Conservation (phyloP, 2,113 vertebrate genomes). For the Meriones unguiculatus region DNA sequence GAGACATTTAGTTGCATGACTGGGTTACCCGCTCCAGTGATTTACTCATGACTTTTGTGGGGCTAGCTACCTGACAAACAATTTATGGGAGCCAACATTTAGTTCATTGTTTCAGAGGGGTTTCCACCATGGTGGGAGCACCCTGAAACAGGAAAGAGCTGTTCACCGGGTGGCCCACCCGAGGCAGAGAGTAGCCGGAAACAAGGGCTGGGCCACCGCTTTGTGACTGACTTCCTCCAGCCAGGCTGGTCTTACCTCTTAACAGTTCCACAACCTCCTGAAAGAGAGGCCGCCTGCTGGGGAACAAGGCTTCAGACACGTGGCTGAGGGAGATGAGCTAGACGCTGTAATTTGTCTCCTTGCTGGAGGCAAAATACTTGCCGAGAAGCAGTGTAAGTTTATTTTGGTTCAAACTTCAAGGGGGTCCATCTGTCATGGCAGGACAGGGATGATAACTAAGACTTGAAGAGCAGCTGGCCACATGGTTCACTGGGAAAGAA, state of each 20-base stretch:
- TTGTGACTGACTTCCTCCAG: background rate
- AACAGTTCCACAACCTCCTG: too few relatives aligned
- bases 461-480: background rate
- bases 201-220: background rate
- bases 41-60: background rate
- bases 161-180: background rate
- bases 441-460: background rate
- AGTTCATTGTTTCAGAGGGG: background rate
- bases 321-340: background rate
- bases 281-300: background rate
- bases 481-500: too few relatives aligned
- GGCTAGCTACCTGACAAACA: background rate
- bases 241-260: too few relatives aligned
- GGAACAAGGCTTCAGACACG: background rate
- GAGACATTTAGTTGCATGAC: background rate
- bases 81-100: background rate
- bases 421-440: background rate
- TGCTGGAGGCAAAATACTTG: too few relatives aligned
- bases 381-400: background rate
- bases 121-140: background rate
- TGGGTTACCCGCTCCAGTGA: background rate
- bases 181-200: background rate
- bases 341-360: background rate
- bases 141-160: background rate
- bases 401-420: background rate